Evolutionary conservation across 1,140 invertebrate species (phyloP).

Genomic region (Cotesia chilonis): DNA sequence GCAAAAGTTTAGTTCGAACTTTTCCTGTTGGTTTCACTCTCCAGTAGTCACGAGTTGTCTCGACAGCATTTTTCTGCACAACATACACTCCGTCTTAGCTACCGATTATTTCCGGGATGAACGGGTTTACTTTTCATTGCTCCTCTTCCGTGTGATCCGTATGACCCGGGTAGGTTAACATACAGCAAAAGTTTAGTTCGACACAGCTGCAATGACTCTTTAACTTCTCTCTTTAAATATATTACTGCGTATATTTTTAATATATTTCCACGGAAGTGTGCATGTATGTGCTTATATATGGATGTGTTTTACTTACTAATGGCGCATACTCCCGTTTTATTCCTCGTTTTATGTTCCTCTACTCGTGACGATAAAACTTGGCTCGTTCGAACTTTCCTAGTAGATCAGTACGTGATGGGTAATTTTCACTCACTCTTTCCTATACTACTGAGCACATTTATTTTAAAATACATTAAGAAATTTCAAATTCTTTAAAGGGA

Average conservation of each 20-base stretch:
- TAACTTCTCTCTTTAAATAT: constrained; percentile 24
- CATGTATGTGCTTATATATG: background rate
- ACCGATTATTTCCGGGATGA: no score
- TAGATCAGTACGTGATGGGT: constrained; percentile 32
- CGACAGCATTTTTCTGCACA: no score
- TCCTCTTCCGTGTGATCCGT: background rate
- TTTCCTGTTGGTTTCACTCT: no score
- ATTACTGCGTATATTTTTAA: background rate
- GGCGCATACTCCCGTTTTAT: constrained; percentile 23
- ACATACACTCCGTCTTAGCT: no score
- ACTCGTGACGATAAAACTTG: constrained; percentile 33
- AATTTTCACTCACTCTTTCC: constrained; percentile 29
- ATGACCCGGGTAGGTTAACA: background rate
- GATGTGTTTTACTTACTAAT: no score
- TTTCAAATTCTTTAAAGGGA: no score
- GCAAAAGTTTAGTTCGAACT: no score
- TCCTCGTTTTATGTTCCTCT: constrained; percentile 10
- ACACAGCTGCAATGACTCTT: background rate
- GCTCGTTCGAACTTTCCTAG: constrained; percentile 36
- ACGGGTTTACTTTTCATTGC: constrained; percentile 19
- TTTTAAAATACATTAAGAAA: background rate
- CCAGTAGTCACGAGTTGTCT: no score
- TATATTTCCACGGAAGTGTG: no score
- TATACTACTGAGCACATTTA: constrained; percentile 19
- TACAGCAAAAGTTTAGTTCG: background rate